phyloP scores from a whole-genome alignment of 35 echinoderm and acorn worm species.

The Holothuria glaberrima region DNA sequence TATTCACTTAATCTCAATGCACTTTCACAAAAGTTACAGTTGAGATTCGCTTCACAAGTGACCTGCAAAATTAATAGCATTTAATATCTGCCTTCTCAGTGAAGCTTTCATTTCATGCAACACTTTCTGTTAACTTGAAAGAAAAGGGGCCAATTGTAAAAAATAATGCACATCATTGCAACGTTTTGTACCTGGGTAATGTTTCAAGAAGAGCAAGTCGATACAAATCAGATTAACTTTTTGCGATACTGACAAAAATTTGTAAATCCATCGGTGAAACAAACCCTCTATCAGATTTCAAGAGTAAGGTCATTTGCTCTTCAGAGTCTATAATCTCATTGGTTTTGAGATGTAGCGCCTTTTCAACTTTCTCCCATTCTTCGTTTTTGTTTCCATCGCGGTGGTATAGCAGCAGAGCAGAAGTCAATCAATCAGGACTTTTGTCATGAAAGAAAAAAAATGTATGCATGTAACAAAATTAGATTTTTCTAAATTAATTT shows the following conservation, averaged over 20 bases:
- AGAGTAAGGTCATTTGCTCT: slow-evolving; percentile 6
- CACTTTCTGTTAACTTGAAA: no score
- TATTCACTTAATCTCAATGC: no score
- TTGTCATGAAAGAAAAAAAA: no score
- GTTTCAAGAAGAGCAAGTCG: slow-evolving; percentile 15
- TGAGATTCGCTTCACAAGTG: no score
- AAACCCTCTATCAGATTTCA: slow-evolving; percentile 5
- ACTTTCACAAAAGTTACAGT: no score
- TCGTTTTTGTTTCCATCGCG: not conserved
- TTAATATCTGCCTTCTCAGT: no score
- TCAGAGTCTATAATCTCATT: slow-evolving; percentile 21
- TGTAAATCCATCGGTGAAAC: slow-evolving; percentile 18
- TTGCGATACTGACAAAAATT: slow-evolving; percentile 40
- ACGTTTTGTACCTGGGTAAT: not conserved
- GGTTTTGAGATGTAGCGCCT: slow-evolving; percentile 13
- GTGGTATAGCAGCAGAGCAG: not conserved
- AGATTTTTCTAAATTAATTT: slow-evolving; percentile 30
- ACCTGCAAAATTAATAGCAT: no score
- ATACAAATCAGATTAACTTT: slow-evolving; percentile 32
- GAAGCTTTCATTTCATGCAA: no score
- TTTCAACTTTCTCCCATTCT: not conserved
- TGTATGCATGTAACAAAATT: not conserved
- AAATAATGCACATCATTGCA: no score
- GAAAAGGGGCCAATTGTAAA: no score
- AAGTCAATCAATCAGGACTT: no score